Conservation (phyloP, 1,140 invertebrate genomes). For the Papilio dardanus region DNA sequence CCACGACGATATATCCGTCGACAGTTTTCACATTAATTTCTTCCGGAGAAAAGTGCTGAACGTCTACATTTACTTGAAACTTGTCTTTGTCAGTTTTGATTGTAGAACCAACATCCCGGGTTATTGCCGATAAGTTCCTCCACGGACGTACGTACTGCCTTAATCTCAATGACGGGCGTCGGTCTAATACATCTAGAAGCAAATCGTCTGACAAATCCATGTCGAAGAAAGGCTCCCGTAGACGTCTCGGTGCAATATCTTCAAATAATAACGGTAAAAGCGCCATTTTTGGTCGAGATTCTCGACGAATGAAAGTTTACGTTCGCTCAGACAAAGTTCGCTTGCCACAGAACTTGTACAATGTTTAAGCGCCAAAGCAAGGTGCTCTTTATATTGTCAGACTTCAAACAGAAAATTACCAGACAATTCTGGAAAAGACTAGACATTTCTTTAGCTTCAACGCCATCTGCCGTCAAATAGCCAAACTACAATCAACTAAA, state of each 20-base stretch:
- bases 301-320: slow-evolving; percentile 13
- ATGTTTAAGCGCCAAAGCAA: slow-evolving; percentile 42
- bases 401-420: slow-evolving; percentile 16
- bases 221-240: slow-evolving; percentile 61
- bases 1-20: slow-evolving; percentile 86
- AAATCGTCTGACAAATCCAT: slow-evolving; percentile 64
- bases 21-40: slow-evolving; percentile 92
- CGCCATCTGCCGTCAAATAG: slow-evolving; percentile 48
- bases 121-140: slow-evolving; percentile 56
- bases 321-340: background rate
- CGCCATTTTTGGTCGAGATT: slow-evolving; percentile 53
- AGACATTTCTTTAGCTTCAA: slow-evolving; percentile 44
- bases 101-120: slow-evolving; percentile 62
- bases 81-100: slow-evolving; percentile 71
- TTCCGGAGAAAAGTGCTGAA: slow-evolving; percentile 92
- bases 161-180: slow-evolving; percentile 45
- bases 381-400: slow-evolving; percentile 47
- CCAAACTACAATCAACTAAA: background rate
- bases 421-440: slow-evolving; percentile 46
- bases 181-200: slow-evolving; percentile 61
- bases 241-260: slow-evolving; percentile 60
- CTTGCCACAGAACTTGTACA: background rate
- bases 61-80: slow-evolving; percentile 89
- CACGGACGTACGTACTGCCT: slow-evolving; percentile 61
- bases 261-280: slow-evolving; percentile 66